These are phyloP conservation scores for human DNA, from an alignment of 2,113 vertebrate genomes.

Conservation along the genomic window DNA sequence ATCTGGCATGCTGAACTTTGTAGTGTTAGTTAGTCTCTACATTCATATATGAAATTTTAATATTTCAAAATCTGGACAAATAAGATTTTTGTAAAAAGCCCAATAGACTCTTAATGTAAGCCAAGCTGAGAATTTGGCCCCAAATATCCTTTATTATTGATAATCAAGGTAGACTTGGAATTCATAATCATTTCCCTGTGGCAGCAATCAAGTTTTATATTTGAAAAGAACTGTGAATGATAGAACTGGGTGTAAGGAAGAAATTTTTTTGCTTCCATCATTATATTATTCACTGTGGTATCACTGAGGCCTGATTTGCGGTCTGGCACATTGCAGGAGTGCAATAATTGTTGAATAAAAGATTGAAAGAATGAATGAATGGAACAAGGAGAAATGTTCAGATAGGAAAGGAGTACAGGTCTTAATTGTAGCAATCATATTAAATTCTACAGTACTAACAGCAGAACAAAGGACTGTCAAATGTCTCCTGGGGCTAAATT, in stretches of 20 bases:
- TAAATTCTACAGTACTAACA: background rate
- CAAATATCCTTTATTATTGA: background rate
- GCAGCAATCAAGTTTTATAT: slow-evolving; percentile 43
- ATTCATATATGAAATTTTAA: slow-evolving; percentile 18
- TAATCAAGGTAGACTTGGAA: slow-evolving; percentile 17
- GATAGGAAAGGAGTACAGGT: background rate
- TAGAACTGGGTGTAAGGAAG: background rate
- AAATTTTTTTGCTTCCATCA: background rate
- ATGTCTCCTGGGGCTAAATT: slow-evolving; percentile 27
- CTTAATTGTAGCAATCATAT: slow-evolving; percentile 1
- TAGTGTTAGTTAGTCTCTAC: background rate
- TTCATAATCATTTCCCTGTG: slow-evolving; percentile 17
- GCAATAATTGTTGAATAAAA: slow-evolving; percentile 25
- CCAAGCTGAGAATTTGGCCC: slow-evolving; percentile 7
- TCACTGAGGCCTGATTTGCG: background rate
- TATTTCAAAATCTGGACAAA: slow-evolving; percentile 31
- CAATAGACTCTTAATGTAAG: background rate
- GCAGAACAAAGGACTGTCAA: background rate
- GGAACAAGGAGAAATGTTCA: background rate
- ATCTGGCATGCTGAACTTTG: background rate
- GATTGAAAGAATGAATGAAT: background rate
- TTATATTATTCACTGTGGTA: background rate
- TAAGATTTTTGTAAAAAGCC: background rate
- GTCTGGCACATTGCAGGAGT: background rate
- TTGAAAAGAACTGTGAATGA: slow-evolving; percentile 13